Evolutionary conservation across 2,888 invertebrate genomes (phyloP).

Genomic region (Onthophagus sagittarius): DNA sequence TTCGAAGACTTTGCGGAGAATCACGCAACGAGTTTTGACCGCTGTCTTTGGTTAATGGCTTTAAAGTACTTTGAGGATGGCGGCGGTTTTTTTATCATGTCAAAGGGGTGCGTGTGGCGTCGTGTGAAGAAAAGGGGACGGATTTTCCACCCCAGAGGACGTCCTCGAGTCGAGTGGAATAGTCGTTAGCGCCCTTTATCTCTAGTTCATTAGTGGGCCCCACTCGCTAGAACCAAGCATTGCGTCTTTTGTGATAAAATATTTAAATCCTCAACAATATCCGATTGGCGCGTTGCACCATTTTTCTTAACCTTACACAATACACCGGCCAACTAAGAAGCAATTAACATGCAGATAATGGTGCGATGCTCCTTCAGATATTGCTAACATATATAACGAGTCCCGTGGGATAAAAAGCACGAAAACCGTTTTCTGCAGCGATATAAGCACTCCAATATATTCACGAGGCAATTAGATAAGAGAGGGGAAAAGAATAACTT

Average conservation of each 20-base stretch:
- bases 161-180: constrained; percentile 28
- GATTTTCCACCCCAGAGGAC: background rate
- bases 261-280: constrained; percentile 30
- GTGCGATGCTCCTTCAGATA: background rate
- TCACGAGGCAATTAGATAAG: background rate
- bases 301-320: constrained; percentile 2
- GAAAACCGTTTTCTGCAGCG: background rate
- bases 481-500: background rate
- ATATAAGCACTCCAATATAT: background rate
- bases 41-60: background rate
- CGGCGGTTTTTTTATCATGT: constrained; percentile 26
- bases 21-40: background rate
- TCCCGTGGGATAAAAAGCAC: background rate
- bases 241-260: constrained; percentile 29
- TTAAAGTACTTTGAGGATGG: background rate
- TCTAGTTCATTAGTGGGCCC: constrained; percentile 33
- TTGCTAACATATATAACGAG: background rate
- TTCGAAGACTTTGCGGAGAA: background rate
- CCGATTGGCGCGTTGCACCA: constrained; percentile 12
- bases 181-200: constrained; percentile 34
- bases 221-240: constrained; percentile 26
- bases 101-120: constrained; percentile 29
- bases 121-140: constrained; percentile 22
- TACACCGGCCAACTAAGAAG: constrained; percentile 7
- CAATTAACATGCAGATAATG: constrained; percentile 11